Conservation (phyloP, 2,113 vertebrate genomes). For the Thryonomys swinderianus region DNA sequence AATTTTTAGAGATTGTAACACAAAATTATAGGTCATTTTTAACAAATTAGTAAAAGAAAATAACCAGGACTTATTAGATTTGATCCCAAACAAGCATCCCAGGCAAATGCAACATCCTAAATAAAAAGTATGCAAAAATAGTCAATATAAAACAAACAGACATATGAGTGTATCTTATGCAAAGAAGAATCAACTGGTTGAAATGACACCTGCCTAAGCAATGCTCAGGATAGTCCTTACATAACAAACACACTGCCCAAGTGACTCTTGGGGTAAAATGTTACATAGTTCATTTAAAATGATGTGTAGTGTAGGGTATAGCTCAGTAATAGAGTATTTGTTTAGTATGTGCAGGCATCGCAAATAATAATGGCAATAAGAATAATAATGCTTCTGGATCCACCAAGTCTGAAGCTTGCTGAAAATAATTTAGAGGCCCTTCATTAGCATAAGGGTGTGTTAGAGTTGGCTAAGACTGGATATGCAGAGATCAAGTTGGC, state of each 20-base stretch:
- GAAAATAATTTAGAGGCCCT: background rate
- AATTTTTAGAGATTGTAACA: background rate
- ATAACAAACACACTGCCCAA: background rate
- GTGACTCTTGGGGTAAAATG: background rate
- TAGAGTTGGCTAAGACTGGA: background rate
- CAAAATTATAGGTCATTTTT: background rate
- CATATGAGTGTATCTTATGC: background rate
- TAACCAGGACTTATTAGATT: background rate
- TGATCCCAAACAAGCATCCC: background rate
- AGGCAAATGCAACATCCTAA: background rate
- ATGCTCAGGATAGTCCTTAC: background rate
- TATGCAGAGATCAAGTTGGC: background rate
- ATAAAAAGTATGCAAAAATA: background rate
- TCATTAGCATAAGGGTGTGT: background rate
- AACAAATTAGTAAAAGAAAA: background rate
- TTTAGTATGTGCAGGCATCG: background rate
- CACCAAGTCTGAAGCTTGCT: constrained; percentile 2
- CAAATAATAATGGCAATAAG: background rate
- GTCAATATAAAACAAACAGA: background rate
- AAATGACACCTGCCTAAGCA: background rate
- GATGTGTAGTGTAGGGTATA: background rate
- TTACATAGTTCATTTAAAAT: background rate
- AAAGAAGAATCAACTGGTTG: background rate
- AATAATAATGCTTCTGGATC: background rate
- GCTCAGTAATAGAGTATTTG: background rate